Conservation (phyloP, 2,888 invertebrate species). For the Harpalus rufipes region DNA sequence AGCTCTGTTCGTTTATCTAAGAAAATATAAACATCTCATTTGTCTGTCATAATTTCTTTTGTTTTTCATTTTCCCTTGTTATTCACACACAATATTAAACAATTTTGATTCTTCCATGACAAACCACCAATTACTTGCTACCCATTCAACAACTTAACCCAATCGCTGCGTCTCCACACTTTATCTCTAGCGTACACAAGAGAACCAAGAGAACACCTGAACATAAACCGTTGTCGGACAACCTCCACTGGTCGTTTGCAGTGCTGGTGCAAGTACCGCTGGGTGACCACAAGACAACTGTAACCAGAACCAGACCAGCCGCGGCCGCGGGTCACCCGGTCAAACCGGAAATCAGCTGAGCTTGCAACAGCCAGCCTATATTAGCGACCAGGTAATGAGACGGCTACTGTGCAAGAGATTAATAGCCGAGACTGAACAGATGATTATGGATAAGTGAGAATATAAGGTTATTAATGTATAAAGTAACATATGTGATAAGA, state of each 20-base stretch:
- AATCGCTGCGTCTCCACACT: too few relatives aligned
- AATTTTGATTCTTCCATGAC: too few relatives aligned
- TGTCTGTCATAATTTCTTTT: too few relatives aligned
- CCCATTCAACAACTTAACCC: too few relatives aligned
- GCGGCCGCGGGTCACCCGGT: slow-evolving; percentile 32
- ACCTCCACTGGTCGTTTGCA: neutral
- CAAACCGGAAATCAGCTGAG: slow-evolving; percentile 45
- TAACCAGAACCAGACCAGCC: slow-evolving; percentile 24
- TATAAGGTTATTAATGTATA: neutral
- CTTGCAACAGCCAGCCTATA: neutral
- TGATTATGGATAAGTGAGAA: slow-evolving; percentile 17
- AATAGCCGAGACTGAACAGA: neutral
- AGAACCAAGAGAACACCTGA: neutral
- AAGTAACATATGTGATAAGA: neutral
- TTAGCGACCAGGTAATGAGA: slow-evolving; percentile 4
- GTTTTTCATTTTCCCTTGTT: too few relatives aligned
- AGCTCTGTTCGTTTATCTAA: too few relatives aligned
- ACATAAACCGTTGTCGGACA: neutral
- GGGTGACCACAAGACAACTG: slow-evolving; percentile 25
- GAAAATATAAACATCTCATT: too few relatives aligned
- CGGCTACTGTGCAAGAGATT: neutral
- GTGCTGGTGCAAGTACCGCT: slow-evolving; percentile 17
- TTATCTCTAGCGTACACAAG: neutral
- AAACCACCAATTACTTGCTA: too few relatives aligned
- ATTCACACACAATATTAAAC: too few relatives aligned